Base-by-base conservation (phyloP, 2,888 invertebrate species). In the Diplolepis rosae region DNA sequence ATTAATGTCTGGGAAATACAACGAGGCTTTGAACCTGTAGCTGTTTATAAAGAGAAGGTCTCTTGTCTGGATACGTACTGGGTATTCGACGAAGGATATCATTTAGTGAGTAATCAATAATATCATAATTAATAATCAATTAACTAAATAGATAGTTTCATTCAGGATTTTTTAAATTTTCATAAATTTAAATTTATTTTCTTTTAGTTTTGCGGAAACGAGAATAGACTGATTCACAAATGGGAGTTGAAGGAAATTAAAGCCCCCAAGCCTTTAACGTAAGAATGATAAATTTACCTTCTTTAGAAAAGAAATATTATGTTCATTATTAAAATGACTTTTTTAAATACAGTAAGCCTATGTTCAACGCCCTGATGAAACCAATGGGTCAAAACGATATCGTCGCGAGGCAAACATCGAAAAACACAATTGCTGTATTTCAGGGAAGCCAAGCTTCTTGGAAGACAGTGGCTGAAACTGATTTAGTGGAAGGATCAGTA, bases 401-500 rank as follows among this genome's bases (percentile, higher is more conserved):
- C 22, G 68, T 88, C 2, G 82, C 80, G 9, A 82, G 82, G 48
- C 86, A 85, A 77, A 85, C 82, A 2, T 72, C 78, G 15, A 75
- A 80, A 2, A 84, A 80, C 39, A 81, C 82, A 7, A 81, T 88
- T 30, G 77, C 81, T 28, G 66, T 90, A 90, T 86, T 89, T 89
- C 27, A 91, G 90, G 30, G 88, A 90, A 61, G 24, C 39, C 35
- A 42, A 22, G 39, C 13, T 42, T 39, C 35, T 24, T 61, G 61
- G 71, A 89, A 89, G 74, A 82, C 89, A 0, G 77, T 91, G 42
- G 88, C 89, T 50, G 90, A 91, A 86, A 82, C 88, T 2, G 88
- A 90, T 22, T 88, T 88, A 69, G 77, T 88, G 0, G 87, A 90
- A 52, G 91, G 90, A 35, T 89, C 87, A 65, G 90, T 92, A 65